Base-by-base conservation (phyloP, 2,797 vertebrate genomes). In the Nannoperca obscura region DNA sequence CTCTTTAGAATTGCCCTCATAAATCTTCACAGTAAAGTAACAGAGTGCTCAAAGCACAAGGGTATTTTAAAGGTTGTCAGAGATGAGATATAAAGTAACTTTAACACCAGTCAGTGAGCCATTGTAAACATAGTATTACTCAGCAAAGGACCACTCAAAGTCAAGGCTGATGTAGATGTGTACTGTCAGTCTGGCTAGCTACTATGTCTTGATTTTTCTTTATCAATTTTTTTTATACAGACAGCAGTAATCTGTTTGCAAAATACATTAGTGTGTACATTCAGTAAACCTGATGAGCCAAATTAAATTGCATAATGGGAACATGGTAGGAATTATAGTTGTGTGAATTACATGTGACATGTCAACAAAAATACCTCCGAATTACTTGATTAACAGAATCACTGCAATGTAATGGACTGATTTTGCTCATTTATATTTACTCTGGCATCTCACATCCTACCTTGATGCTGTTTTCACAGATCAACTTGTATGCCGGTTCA, bases 21-120 rank as follows among this genome's bases (percentile, higher is more conserved):
- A 95, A 94, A 95, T 94, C 93, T 94, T 92, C 89, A 84, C 71
- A 72, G 82, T 80, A 88, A 90, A 93, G 92, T 89, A 91, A 89
- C 81, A 78, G 83, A 86, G 91, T 85, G 84, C 83, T 89, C 84
- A 66, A 81, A 89, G 86, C 83, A 66, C 92, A 93, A 92, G 92
- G 93, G 92, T 91, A 88, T 92, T 93, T 91, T 91, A 92, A 91
- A 93, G 92, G 92, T 94, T 92, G 91, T 93, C 93, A 93, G 89
- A 89, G 89, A 93, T 91, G 91, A 92, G 92, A 92, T 90, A 92
- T 92, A 93, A 93, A 93, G 92, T 91, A 86, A 90, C 89, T 93
- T 90, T 89, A 90, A 89, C 84, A 83, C 82, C 88, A 88, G 89
- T 93, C 89, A 89, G 81, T 82, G 88, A 88, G 88, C 86, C 82